A percentile compares a stretch with the other conserved stretches of the same genome.
phyloP scores from a whole-genome alignment of 2,113 vertebrate genomes.

The Plecotus auritus region DNA sequence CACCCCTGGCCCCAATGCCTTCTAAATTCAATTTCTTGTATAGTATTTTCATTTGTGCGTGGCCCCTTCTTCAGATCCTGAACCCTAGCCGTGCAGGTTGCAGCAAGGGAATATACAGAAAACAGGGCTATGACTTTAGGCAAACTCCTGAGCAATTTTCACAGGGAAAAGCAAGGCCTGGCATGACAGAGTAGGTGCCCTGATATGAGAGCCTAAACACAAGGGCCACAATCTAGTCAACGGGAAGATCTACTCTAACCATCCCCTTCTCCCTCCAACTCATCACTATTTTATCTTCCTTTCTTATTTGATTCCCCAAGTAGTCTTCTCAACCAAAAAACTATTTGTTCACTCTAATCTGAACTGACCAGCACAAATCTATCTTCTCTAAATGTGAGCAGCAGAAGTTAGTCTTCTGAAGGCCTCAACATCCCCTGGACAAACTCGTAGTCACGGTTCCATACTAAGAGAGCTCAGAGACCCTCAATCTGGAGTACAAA shows the following conservation, averaged over 20 bases:
- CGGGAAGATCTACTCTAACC: neutral
- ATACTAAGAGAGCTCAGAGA: neutral
- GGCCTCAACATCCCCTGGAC: neutral
- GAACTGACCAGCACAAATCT: neutral
- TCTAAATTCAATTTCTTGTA: too few relatives aligned
- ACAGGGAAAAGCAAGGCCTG: neutral
- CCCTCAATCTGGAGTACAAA: neutral
- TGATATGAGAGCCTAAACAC: neutral
- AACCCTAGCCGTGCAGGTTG: too few relatives aligned
- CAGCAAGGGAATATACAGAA: neutral
- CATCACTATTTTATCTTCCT: neutral
- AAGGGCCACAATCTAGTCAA: neutral
- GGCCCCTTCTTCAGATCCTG: too few relatives aligned
- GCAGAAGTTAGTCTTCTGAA: neutral
- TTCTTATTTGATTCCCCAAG: neutral
- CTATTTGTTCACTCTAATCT: neutral
- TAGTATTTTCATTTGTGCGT: too few relatives aligned
- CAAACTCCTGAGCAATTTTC: constrained; percentile 8
- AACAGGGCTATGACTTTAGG: neutral
- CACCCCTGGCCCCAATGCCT: too few relatives aligned
- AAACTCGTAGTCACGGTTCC: neutral
- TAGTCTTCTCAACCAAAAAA: neutral
- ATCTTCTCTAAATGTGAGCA: neutral
- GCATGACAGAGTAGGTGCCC: neutral
- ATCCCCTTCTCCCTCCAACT: neutral